Evolutionary conservation across 1,140 invertebrate genomes (phyloP).

Genomic region (Eufriesea mexicana): DNA sequence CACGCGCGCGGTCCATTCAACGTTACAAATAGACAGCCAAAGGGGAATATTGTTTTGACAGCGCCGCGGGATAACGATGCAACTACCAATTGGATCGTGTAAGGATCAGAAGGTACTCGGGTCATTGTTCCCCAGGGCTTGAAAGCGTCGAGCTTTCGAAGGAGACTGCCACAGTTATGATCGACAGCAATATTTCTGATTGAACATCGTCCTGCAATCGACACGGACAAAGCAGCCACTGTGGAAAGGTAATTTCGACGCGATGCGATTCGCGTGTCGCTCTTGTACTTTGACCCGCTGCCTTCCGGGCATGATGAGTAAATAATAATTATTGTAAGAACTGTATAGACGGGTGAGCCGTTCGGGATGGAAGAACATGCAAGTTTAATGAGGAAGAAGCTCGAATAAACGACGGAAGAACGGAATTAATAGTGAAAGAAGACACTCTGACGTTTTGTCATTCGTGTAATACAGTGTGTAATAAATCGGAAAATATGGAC

Average conservation of each 20-base stretch:
- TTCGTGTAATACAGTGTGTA: too few species aligned
- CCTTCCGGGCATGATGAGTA: background rate
- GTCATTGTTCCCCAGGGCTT: conserved; percentile 37
- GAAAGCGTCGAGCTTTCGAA: conserved; percentile 27
- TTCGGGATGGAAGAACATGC: too few species aligned
- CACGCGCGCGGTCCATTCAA: background rate
- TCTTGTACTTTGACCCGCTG: background rate
- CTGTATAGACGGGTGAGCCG: background rate
- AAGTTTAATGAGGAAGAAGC: too few species aligned
- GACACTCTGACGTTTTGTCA: too few species aligned
- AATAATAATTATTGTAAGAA: conserved; percentile 5
- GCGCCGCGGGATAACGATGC: conserved; percentile 7
- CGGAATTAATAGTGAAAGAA: too few species aligned
- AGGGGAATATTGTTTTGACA: conserved; percentile 39
- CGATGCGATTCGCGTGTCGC: background rate
- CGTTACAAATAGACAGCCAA: conserved; percentile 1
- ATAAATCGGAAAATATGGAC: too few species aligned
- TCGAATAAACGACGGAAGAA: too few species aligned
- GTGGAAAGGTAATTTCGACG: conserved; percentile 9
- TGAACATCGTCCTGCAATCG: conserved; percentile 31
- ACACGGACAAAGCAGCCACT: conserved; percentile 1
- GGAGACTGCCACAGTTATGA: background rate
- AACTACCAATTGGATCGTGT: conserved; percentile 40
- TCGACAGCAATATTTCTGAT: conserved; percentile 49
- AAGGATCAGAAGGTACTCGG: conserved; percentile 37